Base-by-base conservation (phyloP, 2,113 vertebrate genomes). In the Stigmatopora argus region DNA sequence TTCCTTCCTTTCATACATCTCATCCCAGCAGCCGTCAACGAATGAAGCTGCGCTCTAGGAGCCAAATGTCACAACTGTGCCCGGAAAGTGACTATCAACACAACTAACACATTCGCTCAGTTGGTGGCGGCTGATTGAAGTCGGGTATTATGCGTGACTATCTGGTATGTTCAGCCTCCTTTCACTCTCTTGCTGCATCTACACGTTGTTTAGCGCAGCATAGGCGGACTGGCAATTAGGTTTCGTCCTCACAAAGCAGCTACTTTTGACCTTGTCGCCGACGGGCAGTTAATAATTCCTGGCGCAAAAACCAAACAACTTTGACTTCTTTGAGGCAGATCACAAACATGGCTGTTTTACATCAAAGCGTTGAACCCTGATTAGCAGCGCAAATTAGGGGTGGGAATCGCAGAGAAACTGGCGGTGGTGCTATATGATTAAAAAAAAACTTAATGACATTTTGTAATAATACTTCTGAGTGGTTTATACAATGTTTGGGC, bases 61-160 rank as follows among this genome's bases (percentile, higher is more conserved):
- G 69, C 53, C 52, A 78, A 64, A 70, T 75, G 84, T 86, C 79
- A 85, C 69, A 77, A 61, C 65, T 26, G 47, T 71, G 77, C 81
- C 53, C 69, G 75, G 61, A 73, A 74, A 74, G 76, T 74, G 76
- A 71, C 76, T 59, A 81, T 81, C 76, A 79, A 62, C 67, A 51
- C 52, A 19, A 66, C 62, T 23, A 47, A 70, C 62, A 45, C 84
- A 64, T 84, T 9, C 71, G 65, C 70, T 58, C 66, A 51, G 44
- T 53, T 65, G 2, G 56, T 62, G 65, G 56, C 64, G 66, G 17
- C 71, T 81, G 80, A 85, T 63, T 80, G 87, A 86, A 85, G 79
- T 58, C 18, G 12, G 72, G 63, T 66, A 67, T 81, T 79, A 69
- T 5, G 57, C 49, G 41, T 52, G 74, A 69, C 26, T 17, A 69